Evolutionary conservation across 2,113 vertebrate species (phyloP).

Genomic region (Malurus elegans): DNA sequence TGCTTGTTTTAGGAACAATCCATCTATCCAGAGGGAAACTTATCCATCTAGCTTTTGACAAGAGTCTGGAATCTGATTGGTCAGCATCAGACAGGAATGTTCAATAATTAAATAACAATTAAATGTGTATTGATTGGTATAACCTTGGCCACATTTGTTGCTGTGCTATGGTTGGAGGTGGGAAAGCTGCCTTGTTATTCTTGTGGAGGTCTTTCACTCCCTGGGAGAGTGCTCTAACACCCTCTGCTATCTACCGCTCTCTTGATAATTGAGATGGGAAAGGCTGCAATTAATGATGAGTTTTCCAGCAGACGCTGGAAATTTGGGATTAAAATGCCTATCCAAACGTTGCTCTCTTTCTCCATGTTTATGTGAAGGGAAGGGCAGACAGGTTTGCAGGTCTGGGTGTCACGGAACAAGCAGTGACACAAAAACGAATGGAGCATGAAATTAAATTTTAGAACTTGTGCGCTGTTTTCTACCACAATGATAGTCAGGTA

Average conservation of each 20-base stretch:
- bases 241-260: not conserved
- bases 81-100: constrained; percentile 43
- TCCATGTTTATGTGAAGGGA: constrained; percentile 18
- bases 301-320: constrained; percentile 15
- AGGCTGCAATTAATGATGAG: not conserved
- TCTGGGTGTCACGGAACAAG: constrained; percentile 4
- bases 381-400: not conserved
- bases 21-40: constrained; percentile 74
- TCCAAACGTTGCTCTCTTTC: not conserved
- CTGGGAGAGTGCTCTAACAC: not conserved
- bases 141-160: constrained; percentile 6
- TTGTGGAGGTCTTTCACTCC: not conserved
- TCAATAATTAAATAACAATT: constrained; percentile 64
- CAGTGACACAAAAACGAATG: constrained; percentile 36
- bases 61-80: constrained; percentile 24
- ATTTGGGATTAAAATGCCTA: constrained; percentile 8
- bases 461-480: not conserved
- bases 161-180: not conserved
- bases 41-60: constrained; percentile 72
- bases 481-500: not conserved
- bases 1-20: constrained; percentile 64
- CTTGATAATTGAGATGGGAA: constrained; percentile 13
- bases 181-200: not conserved
- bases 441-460: constrained; percentile 53
- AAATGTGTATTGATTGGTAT: constrained; percentile 63